Percentiles rank a stretch among this genome's conserved stretches.
These are phyloP conservation scores for Sterrhoptilus dennistouni DNA, from an alignment of 2,113 vertebrate species.

Conservation along the genomic window DNA sequence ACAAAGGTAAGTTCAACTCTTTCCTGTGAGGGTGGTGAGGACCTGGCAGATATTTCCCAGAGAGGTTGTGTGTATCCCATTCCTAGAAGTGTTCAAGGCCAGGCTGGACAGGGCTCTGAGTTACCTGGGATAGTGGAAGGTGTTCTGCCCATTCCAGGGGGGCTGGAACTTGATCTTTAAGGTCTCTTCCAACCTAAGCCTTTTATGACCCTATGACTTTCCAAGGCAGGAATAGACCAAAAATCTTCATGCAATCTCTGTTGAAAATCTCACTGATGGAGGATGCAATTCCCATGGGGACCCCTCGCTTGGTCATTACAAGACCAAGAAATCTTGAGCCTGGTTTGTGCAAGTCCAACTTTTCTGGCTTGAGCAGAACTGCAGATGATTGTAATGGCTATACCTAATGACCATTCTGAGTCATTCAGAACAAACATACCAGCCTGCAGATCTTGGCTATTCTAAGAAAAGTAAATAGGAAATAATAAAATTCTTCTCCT, in stretches of 20 bases:
- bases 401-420: background rate
- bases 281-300: background rate
- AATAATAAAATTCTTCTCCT: background rate
- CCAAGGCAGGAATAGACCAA: background rate
- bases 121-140: background rate
- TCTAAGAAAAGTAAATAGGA: background rate
- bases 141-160: background rate
- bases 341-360: background rate
- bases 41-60: background rate
- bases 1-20: background rate
- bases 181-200: background rate
- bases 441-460: background rate
- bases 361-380: background rate
- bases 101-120: background rate
- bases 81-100: background rate
- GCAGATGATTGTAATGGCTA: background rate
- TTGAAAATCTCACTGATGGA: background rate
- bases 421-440: background rate
- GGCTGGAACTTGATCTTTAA: background rate
- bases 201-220: background rate
- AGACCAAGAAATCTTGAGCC: background rate
- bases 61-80: background rate
- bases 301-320: background rate
- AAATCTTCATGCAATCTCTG: background rate
- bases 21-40: background rate